A percentile compares a stretch with the other conserved stretches of the same genome.
Evolutionary conservation across 2,888 invertebrate genomes (phyloP).

Genomic region (Drosophila prolongata): DNA sequence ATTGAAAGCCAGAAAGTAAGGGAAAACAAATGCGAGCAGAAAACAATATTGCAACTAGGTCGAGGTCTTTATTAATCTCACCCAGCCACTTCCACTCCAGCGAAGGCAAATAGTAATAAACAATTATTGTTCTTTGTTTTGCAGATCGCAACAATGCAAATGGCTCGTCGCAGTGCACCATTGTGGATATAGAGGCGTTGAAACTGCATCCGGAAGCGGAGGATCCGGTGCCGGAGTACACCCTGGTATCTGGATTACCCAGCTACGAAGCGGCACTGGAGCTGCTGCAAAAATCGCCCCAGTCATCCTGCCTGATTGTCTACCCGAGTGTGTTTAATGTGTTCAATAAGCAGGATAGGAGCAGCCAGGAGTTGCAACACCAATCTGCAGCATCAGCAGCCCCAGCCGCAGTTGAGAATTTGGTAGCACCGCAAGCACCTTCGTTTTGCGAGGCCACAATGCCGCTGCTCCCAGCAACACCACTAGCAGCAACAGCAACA

Average conservation of each 20-base stretch:
- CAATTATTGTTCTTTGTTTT: constrained; percentile 29
- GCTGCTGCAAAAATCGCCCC: constrained; percentile 85
- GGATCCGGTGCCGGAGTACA: constrained; percentile 87
- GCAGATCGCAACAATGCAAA: constrained; percentile 66
- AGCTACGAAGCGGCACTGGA: constrained; percentile 87
- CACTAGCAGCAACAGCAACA: constrained; percentile 5
- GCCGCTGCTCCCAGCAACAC: constrained; percentile 28
- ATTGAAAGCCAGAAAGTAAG: constrained; percentile 21
- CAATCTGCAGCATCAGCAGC: constrained; percentile 30
- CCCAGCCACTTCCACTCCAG: not conserved
- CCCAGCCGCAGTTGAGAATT: constrained; percentile 26
- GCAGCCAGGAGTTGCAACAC: constrained; percentile 44
- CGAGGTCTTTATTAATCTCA: constrained; percentile 29
- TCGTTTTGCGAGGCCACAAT: constrained; percentile 39
- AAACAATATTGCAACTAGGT: constrained; percentile 23
- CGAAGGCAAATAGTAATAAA: constrained; percentile 18
- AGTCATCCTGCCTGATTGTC: constrained; percentile 81
- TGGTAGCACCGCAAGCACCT: constrained; percentile 39
- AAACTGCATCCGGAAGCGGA: constrained; percentile 83
- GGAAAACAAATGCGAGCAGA: constrained; percentile 18
- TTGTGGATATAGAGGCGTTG: constrained; percentile 81
- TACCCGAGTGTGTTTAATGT: constrained; percentile 82
- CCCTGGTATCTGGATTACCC: constrained; percentile 87
- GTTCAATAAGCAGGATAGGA: constrained; percentile 79
- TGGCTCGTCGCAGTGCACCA: constrained; percentile 68